These are phyloP conservation scores for Champsocephalus esox DNA, from an alignment of 2,797 vertebrate species.

Conservation along the genomic window DNA sequence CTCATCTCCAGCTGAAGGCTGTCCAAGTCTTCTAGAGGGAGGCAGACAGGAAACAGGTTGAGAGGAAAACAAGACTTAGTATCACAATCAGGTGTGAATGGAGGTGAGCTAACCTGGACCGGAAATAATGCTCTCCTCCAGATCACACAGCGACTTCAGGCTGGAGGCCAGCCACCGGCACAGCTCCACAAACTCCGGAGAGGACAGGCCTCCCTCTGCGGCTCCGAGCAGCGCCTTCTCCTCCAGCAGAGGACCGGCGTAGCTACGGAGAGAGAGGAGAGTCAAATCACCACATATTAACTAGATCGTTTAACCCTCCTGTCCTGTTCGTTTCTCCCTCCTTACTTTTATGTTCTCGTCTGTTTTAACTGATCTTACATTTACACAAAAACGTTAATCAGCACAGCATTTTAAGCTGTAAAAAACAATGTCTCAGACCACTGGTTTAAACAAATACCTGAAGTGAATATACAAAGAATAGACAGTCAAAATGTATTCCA, in stretches of 20 bases:
- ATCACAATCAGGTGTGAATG: background rate
- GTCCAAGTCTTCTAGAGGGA: conserved; percentile 84
- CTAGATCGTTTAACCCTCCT: background rate
- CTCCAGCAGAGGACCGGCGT: conserved; percentile 88
- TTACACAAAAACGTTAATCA: too few relatives aligned
- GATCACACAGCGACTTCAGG: conserved; percentile 85
- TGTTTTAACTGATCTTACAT: too few relatives aligned
- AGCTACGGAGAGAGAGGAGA: conserved; percentile 76
- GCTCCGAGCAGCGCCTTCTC: conserved; percentile 87
- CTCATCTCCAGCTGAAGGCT: conserved; percentile 91
- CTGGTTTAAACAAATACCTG: too few relatives aligned
- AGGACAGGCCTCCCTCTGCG: conserved; percentile 87
- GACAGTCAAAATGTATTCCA: too few relatives aligned
- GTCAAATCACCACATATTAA: background rate
- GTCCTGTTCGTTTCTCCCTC: background rate
- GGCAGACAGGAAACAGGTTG: background rate
- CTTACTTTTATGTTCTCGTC: too few relatives aligned
- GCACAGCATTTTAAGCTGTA: too few relatives aligned
- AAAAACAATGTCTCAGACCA: too few relatives aligned
- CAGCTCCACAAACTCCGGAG: conserved; percentile 88
- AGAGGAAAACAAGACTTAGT: background rate
- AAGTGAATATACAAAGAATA: too few relatives aligned
- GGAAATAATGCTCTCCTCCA: conserved; percentile 89
- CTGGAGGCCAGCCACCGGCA: conserved; percentile 90
- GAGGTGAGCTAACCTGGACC: conserved; percentile 80